Evolutionary conservation across 2,113 vertebrate genomes (phyloP).

Genomic region (Camarhynchus parvulus): DNA sequence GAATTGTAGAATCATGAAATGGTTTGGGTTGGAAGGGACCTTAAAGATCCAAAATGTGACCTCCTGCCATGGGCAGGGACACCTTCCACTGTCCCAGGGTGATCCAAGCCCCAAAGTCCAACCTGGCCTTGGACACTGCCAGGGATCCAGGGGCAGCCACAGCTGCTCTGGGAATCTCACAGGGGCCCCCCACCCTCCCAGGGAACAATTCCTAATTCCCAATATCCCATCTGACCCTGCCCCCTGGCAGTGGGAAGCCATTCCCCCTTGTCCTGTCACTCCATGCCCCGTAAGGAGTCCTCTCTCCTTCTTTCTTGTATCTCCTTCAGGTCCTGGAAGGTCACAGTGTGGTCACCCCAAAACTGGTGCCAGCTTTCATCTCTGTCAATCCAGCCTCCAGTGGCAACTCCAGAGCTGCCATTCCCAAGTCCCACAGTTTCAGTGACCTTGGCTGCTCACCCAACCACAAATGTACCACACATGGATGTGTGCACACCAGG

Average conservation of each 20-base stretch:
- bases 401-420: not conserved
- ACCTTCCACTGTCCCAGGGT: not conserved
- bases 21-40: not conserved
- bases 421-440: not conserved
- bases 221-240: not conserved
- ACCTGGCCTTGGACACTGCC: accelerated
- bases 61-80: not conserved
- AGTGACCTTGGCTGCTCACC: not conserved
- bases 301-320: not conserved
- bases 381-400: no score
- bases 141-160: not conserved
- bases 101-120: not conserved
- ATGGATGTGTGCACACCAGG: not conserved
- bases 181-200: no score
- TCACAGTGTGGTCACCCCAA: not conserved
- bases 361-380: not conserved
- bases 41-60: not conserved
- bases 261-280: accelerated
- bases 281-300: accelerated
- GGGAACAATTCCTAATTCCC: no score
- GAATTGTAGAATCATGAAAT: not conserved
- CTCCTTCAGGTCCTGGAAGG: not conserved
- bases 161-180: not conserved
- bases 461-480: not conserved
- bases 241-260: not conserved